Evolutionary conservation across 2,888 invertebrate species (phyloP).

Genomic region (Muschampia plurimacula): DNA sequence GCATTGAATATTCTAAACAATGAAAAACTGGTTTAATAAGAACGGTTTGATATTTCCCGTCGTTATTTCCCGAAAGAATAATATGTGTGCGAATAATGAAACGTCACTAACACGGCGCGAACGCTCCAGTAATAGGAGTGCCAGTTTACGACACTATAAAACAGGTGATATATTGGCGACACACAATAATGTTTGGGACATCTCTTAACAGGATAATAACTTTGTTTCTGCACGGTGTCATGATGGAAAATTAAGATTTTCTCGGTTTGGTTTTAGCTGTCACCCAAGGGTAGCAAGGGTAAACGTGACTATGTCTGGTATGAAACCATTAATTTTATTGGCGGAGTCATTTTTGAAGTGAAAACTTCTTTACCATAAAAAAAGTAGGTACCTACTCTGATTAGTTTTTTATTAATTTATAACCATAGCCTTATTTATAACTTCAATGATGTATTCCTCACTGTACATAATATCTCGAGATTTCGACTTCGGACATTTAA

Average conservation of each 20-base stretch:
- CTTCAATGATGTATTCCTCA: too few relatives aligned
- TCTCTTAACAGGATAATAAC: slow-evolving; percentile 18
- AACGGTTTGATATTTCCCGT: neutral
- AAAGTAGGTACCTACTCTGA: too few relatives aligned
- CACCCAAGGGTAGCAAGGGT: neutral
- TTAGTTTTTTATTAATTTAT: too few relatives aligned
- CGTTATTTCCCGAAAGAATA: slow-evolving; percentile 26
- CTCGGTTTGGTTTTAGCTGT: neutral
- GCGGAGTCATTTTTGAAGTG: too few relatives aligned
- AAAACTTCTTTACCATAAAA: too few relatives aligned
- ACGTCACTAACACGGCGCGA: slow-evolving; percentile 28
- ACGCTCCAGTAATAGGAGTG: slow-evolving; percentile 34
- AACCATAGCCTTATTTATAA: too few relatives aligned
- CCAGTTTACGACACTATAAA: slow-evolving; percentile 35
- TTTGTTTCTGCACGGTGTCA: neutral
- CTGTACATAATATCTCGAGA: too few relatives aligned
- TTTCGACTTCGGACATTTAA: too few relatives aligned
- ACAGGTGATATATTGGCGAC: slow-evolving; percentile 24
- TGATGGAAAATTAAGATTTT: neutral
- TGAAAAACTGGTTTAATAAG: neutral
- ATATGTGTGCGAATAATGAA: slow-evolving; percentile 25
- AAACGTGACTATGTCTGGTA: too few relatives aligned
- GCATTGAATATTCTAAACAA: neutral
- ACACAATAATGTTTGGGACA: slow-evolving; percentile 3
- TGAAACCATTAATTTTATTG: too few relatives aligned